Evolutionary conservation across 1,140 invertebrate genomes (phyloP).

Genomic region (Drosophila equinoxialis): DNA sequence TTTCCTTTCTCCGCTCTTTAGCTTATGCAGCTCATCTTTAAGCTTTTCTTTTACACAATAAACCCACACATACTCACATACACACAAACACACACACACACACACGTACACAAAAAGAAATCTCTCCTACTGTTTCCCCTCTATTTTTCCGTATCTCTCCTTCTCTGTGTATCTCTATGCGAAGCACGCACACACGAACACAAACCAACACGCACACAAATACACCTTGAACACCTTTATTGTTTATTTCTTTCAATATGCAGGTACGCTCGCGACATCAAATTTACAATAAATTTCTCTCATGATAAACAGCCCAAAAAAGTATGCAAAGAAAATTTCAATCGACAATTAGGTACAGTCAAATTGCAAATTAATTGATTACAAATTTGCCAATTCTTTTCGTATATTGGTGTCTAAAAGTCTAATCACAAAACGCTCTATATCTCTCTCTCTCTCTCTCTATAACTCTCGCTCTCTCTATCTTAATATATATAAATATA

Average conservation of each 20-base stretch:
- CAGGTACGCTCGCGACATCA: conserved; percentile 73
- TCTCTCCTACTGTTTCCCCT: conserved; percentile 43
- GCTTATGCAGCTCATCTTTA: conserved; percentile 59
- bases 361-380: conserved; percentile 51
- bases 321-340: conserved; percentile 68
- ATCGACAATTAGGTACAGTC: conserved; percentile 72
- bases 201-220: conserved; percentile 35
- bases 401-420: conserved; percentile 75
- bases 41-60: conserved; percentile 54
- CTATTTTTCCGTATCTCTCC: conserved; percentile 23
- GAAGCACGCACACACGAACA: conserved; percentile 60
- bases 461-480: conserved; percentile 39
- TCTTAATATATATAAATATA: conserved; percentile 26
- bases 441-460: conserved; percentile 41
- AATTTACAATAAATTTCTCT: conserved; percentile 64
- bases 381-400: conserved; percentile 50
- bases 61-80: conserved; percentile 4
- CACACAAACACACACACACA: conserved; percentile 38
- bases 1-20: conserved; percentile 49
- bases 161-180: conserved; percentile 40
- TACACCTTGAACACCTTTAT: conserved; percentile 55
- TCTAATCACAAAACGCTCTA: conserved; percentile 65
- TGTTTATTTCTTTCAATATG: conserved; percentile 68
- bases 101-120: conserved; percentile 33
- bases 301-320: conserved; percentile 59